Base-by-base conservation (phyloP, 2,113 vertebrate genomes). In the Corydoras maculifer region DNA sequence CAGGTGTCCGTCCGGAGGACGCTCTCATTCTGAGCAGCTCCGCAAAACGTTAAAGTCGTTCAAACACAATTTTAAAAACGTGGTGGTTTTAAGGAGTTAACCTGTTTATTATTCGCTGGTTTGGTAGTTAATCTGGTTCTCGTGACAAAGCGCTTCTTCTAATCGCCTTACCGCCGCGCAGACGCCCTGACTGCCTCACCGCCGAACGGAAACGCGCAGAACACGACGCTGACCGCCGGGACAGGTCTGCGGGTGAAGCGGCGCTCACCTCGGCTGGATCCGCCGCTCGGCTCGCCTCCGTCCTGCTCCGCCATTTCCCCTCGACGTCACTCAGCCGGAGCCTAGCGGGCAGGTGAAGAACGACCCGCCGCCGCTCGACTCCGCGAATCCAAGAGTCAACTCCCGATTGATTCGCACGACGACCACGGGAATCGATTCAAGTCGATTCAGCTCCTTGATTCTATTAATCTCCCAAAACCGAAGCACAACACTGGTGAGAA, bases 291-390 rank as follows among this genome's bases (percentile, higher is more conserved):
- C 84, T 83, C 86, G 79, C 83, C 82, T 79, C 84, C 85, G 76
- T 86, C 87, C 86, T 74, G 86, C 75, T 90, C 90, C 87, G 90
- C 90, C 90, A 91, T 91, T 85, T 86, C 88, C 86, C 79, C 82
- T 88, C 86, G 7, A 89, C 90, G 90, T 91, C 87, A 88, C 75
- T 71, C 83, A 81, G 80, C 18, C 18, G 18, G 18, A 25, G 18
- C 81, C 86, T 81, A 70, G 65, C 71, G 80, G 80, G 82, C 87
- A 90, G 87, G 88, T 87, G 75, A 64, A 79, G 70, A 64, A 73
- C 49, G 13, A 53, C 65, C 68, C 25, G 50, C 0, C 18, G 29
- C 13, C 51, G 13, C n/a, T 57, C 54, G 54, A 57, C n/a, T 57
- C 54, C n/a, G 6, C 14, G n/a, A 14, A 57, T 57, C 13, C 6